Conservation (phyloP, 1,140 invertebrate species). For the Mizuhopecten yessoensis region DNA sequence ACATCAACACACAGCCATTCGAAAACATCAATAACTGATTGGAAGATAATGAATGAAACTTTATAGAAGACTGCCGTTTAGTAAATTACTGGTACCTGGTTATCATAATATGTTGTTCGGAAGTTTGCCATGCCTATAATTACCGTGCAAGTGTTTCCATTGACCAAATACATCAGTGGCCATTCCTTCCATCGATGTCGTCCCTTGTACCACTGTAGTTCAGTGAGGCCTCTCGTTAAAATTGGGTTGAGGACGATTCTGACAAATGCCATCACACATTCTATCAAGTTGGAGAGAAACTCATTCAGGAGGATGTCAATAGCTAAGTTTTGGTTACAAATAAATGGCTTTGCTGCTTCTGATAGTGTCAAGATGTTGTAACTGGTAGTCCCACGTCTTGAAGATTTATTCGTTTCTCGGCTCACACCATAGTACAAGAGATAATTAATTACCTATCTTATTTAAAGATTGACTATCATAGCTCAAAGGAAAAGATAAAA, state of each 20-base stretch:
- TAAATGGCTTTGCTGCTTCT: not conserved
- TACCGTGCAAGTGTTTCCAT: not conserved
- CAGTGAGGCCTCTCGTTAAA: not conserved
- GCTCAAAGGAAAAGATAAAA: not conserved
- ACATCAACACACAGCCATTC: no score
- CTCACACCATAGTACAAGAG: not conserved
- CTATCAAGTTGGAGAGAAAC: not conserved
- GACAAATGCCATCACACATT: constrained; percentile 6
- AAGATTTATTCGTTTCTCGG: not conserved
- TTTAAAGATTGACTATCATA: not conserved
- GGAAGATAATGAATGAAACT: no score
- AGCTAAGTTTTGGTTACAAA: not conserved
- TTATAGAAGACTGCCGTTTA: not conserved
- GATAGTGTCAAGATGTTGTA: not conserved
- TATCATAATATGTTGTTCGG: not conserved
- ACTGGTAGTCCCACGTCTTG: not conserved
- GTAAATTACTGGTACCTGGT: no score
- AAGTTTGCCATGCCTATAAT: not conserved
- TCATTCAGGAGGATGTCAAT: not conserved
- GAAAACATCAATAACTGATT: no score
- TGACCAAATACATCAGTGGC: not conserved
- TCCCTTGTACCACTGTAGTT: not conserved
- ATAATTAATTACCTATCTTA: not conserved
- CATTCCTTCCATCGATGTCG: not conserved
- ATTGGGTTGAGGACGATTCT: not conserved